Percentiles rank a stretch among this genome's conserved stretches.
Conservation (phyloP, 2,797 vertebrate genomes). For the Schizopygopsis malacanthus region DNA sequence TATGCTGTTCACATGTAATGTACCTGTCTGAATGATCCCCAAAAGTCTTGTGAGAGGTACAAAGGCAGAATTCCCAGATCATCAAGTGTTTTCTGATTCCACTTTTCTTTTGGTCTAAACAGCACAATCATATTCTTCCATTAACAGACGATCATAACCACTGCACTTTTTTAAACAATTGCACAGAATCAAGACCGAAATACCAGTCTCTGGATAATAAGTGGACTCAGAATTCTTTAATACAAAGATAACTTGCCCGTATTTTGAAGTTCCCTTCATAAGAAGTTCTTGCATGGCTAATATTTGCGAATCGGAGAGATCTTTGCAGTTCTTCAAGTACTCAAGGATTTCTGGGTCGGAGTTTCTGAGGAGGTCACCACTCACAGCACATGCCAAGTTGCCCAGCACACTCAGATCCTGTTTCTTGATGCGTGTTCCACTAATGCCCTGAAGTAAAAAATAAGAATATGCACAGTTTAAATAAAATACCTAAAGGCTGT, state of each 20-base stretch:
- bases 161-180: too few relatives aligned
- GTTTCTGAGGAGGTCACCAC: conserved; percentile 24
- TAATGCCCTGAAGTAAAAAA: conserved; percentile 45
- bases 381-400: conserved; percentile 43
- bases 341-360: conserved; percentile 52
- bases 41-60: neutral
- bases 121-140: neutral
- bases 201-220: neutral
- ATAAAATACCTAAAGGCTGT: neutral
- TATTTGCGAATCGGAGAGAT: conserved; percentile 24
- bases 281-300: conserved; percentile 24
- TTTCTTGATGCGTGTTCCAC: conserved; percentile 12
- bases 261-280: conserved; percentile 28
- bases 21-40: neutral
- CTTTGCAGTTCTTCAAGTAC: conserved; percentile 52
- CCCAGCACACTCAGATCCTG: conserved; percentile 42
- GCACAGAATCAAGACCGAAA: neutral
- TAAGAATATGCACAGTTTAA: neutral
- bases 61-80: conserved; percentile 44
- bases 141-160: neutral
- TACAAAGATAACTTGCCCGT: conserved; percentile 46
- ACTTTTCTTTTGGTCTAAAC: neutral
- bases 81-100: conserved; percentile 37
- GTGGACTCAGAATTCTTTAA: neutral
- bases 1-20: neutral